A percentile compares a stretch with the other conserved stretches of the same genome.
phyloP scores from a whole-genome alignment of 2,797 vertebrate species.

The Pseudomugil gertrudae region DNA sequence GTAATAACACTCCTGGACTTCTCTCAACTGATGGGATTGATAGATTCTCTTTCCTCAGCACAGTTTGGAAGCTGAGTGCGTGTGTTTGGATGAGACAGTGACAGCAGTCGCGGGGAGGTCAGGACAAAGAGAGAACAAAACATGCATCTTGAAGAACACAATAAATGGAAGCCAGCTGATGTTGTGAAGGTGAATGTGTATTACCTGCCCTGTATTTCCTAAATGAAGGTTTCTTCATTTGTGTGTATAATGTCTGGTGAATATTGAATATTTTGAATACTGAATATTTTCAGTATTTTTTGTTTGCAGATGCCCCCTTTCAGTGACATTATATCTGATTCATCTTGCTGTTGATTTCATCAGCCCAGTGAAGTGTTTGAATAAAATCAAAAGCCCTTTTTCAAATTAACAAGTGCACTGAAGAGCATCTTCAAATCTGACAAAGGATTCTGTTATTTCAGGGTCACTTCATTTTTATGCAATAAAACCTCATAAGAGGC shows the following conservation, averaged over 20 bases:
- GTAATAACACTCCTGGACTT: slow-evolving; percentile 77
- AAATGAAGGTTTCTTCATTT: slow-evolving; percentile 8
- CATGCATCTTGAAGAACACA: slow-evolving; percentile 23
- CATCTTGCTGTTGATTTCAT: slow-evolving; percentile 19
- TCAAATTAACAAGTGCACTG: slow-evolving; percentile 9
- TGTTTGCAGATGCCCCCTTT: slow-evolving; percentile 14
- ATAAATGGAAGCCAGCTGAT: slow-evolving; percentile 12
- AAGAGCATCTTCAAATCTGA: slow-evolving; percentile 17
- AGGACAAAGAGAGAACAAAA: slow-evolving; percentile 16
- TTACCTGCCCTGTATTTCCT: slow-evolving; percentile 15
- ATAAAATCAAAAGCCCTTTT: slow-evolving; percentile 26
- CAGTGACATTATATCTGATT: slow-evolving; percentile 6
- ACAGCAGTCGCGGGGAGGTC: slow-evolving; percentile 17
- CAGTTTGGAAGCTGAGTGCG: slow-evolving; percentile 31
- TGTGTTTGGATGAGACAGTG: slow-evolving; percentile 30
- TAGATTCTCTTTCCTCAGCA: slow-evolving; percentile 61
- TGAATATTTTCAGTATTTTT: slow-evolving; percentile 14
- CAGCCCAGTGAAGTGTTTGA: not conserved
- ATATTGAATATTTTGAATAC: too few species aligned
- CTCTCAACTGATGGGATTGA: slow-evolving; percentile 70
- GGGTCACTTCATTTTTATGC: slow-evolving; percentile 19
- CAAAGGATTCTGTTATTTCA: slow-evolving; percentile 48
- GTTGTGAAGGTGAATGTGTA: slow-evolving; percentile 5
- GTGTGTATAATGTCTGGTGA: slow-evolving; percentile 11
- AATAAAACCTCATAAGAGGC: slow-evolving; percentile 27